phyloP scores from a whole-genome alignment of 1,140 invertebrate species.

The Leptinotarsa lineolata region DNA sequence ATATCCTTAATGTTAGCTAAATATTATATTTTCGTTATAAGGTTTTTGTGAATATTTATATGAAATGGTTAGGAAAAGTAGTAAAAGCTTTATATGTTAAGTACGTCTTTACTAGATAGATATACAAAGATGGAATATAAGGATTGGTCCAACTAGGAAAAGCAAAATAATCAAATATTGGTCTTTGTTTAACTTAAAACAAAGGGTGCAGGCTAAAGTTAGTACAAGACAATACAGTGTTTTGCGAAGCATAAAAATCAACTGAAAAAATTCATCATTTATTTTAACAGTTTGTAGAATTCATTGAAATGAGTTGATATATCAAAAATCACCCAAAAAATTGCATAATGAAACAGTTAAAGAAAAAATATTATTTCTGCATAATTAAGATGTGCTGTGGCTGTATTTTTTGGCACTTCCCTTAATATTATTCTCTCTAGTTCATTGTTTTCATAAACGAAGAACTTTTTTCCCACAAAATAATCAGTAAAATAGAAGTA shows the following conservation, averaged over 20 bases:
- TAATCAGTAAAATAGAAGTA: not conserved
- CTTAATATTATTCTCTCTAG: too few species aligned
- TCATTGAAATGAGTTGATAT: too few species aligned
- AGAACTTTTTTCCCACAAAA: not conserved
- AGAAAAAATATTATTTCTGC: too few species aligned
- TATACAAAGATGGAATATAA: conserved; percentile 8
- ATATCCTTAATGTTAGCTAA: conserved; percentile 4
- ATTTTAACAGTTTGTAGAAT: too few species aligned
- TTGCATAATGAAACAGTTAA: too few species aligned
- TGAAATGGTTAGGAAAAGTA: conserved; percentile 13
- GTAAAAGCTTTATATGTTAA: conserved; percentile 23
- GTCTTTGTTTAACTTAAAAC: not conserved
- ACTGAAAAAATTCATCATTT: too few species aligned
- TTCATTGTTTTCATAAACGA: too few species aligned
- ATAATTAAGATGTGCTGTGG: too few species aligned
- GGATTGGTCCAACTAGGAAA: conserved; percentile 28
- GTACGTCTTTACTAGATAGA: not conserved
- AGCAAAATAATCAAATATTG: conserved; percentile 18
- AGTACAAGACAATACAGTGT: not conserved
- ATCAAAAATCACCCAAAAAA: too few species aligned
- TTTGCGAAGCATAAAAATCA: not conserved
- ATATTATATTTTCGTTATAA: conserved; percentile 3
- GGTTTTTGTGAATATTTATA: conserved; percentile 1
- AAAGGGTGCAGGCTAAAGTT: not conserved
- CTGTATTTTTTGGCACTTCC: too few species aligned